Conservation (phyloP, 2,113 vertebrate species). For the Aix galericulata region DNA sequence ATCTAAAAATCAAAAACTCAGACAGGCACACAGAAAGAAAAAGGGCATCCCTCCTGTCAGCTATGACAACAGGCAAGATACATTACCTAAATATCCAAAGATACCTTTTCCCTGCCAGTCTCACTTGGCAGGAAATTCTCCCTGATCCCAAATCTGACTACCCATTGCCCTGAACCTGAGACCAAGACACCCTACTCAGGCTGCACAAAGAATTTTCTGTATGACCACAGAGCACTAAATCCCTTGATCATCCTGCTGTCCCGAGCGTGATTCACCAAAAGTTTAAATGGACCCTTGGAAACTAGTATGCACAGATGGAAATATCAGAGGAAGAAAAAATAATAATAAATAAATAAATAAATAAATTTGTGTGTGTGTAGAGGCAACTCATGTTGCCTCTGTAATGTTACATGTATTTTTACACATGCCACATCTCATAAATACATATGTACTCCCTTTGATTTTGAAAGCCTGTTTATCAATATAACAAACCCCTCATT, state of each 20-base stretch:
- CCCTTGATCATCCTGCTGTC: not conserved
- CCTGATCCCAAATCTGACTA: not conserved
- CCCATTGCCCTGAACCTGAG: not conserved
- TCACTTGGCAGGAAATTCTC: not conserved
- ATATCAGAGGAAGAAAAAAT: not conserved
- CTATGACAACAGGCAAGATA: not conserved
- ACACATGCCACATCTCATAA: accelerated
- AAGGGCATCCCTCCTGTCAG: not conserved
- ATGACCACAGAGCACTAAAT: not conserved
- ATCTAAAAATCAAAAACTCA: not conserved
- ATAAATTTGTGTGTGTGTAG: no score
- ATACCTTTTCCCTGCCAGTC: not conserved
- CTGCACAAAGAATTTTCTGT: not conserved
- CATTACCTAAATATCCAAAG: not conserved
- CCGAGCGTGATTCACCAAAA: not conserved
- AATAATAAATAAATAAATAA: no score
- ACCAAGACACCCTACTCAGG: not conserved
- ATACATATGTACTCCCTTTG: not conserved
- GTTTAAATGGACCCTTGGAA: not conserved
- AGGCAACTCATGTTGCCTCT: accelerated
- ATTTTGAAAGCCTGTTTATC: not conserved
- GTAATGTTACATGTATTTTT: not conserved
- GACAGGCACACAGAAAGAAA: not conserved
- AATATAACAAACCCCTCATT: not conserved
- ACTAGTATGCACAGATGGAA: not conserved